Percentiles rank a stretch among this genome's conserved stretches.
These are phyloP conservation scores for Ammospiza caudacuta DNA, from an alignment of 2,113 vertebrate genomes.

Conservation along the genomic window DNA sequence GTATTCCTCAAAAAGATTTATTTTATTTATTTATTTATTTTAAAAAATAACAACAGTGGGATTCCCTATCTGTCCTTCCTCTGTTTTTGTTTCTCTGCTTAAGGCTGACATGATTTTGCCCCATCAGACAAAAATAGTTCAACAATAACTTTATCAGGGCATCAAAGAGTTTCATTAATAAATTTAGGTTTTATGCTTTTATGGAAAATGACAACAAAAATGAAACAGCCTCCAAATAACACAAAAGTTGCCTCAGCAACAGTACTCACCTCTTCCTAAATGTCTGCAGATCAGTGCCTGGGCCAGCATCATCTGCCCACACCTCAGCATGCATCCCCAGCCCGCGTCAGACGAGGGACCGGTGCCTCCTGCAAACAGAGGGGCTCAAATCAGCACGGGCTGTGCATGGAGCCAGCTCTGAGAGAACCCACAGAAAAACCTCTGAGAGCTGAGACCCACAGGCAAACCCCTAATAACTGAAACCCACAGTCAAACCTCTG, in stretches of 20 bases:
- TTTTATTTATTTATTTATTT: no score
- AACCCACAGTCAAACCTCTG: no score
- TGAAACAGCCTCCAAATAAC: background rate
- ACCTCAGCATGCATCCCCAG: constrained; percentile 98
- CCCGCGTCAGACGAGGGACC: constrained; percentile 94
- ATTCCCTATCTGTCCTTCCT: background rate
- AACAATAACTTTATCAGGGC: background rate
- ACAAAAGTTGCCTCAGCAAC: background rate
- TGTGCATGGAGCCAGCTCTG: background rate
- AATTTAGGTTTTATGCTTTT: background rate
- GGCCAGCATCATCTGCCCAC: constrained; percentile 97
- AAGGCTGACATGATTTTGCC: background rate
- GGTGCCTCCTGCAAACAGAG: constrained; percentile 84
- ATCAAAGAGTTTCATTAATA: background rate
- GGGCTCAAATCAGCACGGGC: background rate
- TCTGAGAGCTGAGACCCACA: background rate
- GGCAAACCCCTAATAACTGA: no score
- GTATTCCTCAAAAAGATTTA: background rate
- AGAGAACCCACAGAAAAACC: background rate
- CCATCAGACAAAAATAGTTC: background rate
- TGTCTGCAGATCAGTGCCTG: constrained; percentile 93
- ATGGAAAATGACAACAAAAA: background rate
- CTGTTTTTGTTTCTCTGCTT: background rate
- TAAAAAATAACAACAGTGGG: background rate
- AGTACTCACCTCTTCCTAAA: constrained; percentile 87